Conservation (phyloP, 2,888 invertebrate species). For the Nephrotoma appendiculata region DNA sequence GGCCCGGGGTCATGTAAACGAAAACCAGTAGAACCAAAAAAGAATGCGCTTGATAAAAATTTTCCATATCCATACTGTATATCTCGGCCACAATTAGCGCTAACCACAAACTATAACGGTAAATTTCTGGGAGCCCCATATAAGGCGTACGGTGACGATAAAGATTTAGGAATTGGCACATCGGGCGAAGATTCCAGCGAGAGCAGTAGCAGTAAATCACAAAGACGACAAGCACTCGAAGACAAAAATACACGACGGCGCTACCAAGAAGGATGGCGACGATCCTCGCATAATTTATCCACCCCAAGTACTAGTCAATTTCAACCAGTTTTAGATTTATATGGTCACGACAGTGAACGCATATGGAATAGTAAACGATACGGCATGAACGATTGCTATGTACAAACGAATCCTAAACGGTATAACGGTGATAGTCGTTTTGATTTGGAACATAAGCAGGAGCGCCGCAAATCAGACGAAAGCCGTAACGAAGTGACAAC, state of each 20-base stretch:
- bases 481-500: background rate
- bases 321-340: conserved; percentile 48
- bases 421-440: background rate
- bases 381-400: conserved; percentile 3
- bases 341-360: conserved; percentile 39
- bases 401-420: background rate
- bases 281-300: conserved; percentile 38
- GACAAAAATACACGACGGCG: conserved; percentile 43
- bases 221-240: conserved; percentile 42
- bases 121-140: conserved; percentile 43
- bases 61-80: conserved; percentile 54
- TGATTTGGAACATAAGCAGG: conserved; percentile 2
- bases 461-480: conserved; percentile 5
- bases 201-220: conserved; percentile 61
- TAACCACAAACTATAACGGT: conserved; percentile 36
- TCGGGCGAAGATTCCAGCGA: conserved; percentile 76
- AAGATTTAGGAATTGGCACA: conserved; percentile 68
- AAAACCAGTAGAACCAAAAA: conserved; percentile 26
- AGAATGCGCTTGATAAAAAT: conserved; percentile 44
- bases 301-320: conserved; percentile 41
- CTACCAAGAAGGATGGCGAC: conserved; percentile 55
- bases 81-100: conserved; percentile 51
- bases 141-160: conserved; percentile 50
- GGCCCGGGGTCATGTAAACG: conserved; percentile 59
- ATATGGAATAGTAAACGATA: conserved; percentile 9